Evolutionary conservation across 1,140 invertebrate species (phyloP).

Genomic region (Habropoda laboriosa): DNA sequence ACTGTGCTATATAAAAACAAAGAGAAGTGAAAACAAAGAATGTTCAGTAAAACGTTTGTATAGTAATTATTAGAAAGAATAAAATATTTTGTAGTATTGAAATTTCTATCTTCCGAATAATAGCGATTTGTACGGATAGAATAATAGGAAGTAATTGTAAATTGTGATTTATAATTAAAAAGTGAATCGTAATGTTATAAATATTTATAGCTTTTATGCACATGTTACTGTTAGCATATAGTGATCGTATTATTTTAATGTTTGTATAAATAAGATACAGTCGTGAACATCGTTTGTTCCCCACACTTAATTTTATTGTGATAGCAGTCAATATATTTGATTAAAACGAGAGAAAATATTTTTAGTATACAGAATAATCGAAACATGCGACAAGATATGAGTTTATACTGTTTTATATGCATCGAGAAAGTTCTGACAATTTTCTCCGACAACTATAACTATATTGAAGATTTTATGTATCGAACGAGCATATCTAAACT

Average conservation of each 20-base stretch:
- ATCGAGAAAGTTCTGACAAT: conserved; percentile 12
- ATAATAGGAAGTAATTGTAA: conserved; percentile 32
- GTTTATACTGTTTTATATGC: conserved; percentile 38
- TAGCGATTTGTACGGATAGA: conserved; percentile 52
- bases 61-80: conserved; percentile 24
- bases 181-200: conserved; percentile 43
- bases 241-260: conserved; percentile 39
- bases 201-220: conserved; percentile 45
- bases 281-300: conserved; percentile 28
- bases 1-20: not conserved
- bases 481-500: not conserved
- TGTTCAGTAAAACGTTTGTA: conserved; percentile 43
- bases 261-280: conserved; percentile 27
- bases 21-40: not conserved
- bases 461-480: conserved; percentile 16
- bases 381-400: not conserved
- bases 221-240: conserved; percentile 49
- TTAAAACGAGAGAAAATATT: conserved; percentile 36
- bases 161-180: conserved; percentile 36
- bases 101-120: conserved; percentile 33
- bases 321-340: conserved; percentile 41
- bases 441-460: not conserved
- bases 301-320: conserved; percentile 51
- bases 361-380: conserved; percentile 17
- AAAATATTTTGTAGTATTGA: conserved; percentile 60